phyloP scores from a whole-genome alignment of 2,113 vertebrate genomes.

The Bambusicola thoracicus region DNA sequence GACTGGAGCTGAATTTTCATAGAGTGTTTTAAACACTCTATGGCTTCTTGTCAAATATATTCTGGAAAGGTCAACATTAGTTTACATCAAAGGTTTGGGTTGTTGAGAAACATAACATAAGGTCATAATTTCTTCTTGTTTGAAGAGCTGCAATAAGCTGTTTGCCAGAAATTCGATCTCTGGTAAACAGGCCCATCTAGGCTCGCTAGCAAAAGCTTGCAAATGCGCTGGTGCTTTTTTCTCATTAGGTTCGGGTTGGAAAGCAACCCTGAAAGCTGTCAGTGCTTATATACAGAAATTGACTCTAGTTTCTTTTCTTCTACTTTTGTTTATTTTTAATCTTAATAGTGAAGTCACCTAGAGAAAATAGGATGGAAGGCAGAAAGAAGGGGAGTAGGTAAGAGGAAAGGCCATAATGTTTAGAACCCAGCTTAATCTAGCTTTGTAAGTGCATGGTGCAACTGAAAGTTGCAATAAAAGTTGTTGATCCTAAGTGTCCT shows the following conservation, averaged over 20 bases:
- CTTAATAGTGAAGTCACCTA: conserved; percentile 13
- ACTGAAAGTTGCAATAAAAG: conserved; percentile 22
- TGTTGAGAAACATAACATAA: conserved; percentile 76
- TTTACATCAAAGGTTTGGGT: conserved; percentile 69
- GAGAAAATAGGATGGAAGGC: neutral
- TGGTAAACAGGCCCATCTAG: conserved; percentile 72
- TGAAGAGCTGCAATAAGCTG: conserved; percentile 66
- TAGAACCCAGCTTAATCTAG: conserved; percentile 6
- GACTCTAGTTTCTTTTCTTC: neutral
- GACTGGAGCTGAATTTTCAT: conserved; percentile 56
- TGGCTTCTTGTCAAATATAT: conserved; percentile 66
- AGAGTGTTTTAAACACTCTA: conserved; percentile 56
- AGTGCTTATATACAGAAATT: conserved; percentile 61
- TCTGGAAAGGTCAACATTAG: conserved; percentile 66
- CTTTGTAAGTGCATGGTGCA: conserved; percentile 5
- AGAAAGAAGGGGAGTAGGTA: neutral
- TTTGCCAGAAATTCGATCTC: conserved; percentile 76
- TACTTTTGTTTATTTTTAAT: neutral
- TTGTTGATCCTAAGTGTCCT: conserved; percentile 12
- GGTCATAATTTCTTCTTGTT: conserved; percentile 76
- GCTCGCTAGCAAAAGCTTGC: conserved; percentile 68
- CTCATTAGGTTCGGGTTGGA: conserved; percentile 58
- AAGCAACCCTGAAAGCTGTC: conserved; percentile 58
- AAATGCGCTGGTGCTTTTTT: conserved; percentile 50
- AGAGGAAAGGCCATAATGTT: neutral